phyloP scores from a whole-genome alignment of 2,888 invertebrate species.

The Drosophila aldrichi region DNA sequence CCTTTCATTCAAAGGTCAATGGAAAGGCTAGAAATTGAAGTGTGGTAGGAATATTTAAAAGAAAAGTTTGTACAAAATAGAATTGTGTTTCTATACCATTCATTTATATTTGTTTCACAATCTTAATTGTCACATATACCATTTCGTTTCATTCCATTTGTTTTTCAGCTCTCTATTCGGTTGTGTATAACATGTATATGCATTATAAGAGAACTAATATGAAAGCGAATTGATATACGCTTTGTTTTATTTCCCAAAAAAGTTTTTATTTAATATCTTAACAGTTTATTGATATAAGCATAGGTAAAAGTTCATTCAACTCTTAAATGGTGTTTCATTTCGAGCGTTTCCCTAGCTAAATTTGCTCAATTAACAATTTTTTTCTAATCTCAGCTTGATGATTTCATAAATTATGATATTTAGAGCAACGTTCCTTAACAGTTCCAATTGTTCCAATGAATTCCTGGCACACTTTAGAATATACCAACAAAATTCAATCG shows the following conservation, averaged over 20 bases:
- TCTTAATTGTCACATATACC: neutral
- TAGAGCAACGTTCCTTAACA: neutral
- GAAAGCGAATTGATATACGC: neutral
- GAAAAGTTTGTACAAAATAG: neutral
- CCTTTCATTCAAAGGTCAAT: neutral
- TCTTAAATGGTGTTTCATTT: neutral
- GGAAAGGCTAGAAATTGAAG: neutral
- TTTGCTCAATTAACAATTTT: neutral
- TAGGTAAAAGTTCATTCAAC: slow-evolving; percentile 6
- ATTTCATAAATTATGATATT: neutral
- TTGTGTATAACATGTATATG: no score
- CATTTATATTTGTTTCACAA: neutral
- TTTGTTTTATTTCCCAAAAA: neutral
- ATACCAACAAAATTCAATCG: slow-evolving; percentile 34
- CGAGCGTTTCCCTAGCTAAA: neutral
- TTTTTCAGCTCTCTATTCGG: neutral
- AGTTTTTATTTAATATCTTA: neutral
- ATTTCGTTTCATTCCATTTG: neutral
- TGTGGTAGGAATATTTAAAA: neutral
- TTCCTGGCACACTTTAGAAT: slow-evolving; percentile 36
- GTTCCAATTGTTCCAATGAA: neutral
- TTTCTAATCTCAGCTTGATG: neutral
- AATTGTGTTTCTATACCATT: neutral
- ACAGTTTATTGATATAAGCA: neutral
- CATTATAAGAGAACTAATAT: neutral